Evolutionary conservation across 1,140 invertebrate species (phyloP).

Genomic region (Rhagoletis zephyria): DNA sequence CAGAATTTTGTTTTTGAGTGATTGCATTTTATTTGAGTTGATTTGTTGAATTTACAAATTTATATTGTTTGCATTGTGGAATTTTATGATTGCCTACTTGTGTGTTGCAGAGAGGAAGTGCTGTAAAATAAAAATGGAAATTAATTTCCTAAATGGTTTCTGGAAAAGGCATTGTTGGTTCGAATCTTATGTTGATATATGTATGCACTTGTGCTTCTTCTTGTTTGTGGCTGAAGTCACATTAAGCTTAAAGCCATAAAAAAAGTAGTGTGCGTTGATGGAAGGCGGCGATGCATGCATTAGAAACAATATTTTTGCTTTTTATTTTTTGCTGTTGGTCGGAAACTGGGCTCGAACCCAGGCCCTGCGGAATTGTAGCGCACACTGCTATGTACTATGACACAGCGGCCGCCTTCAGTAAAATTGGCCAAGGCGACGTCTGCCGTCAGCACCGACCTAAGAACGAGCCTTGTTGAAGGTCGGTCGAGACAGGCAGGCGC

Average conservation of each 20-base stretch:
- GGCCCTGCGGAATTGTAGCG: too few relatives aligned
- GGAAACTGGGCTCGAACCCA: too few relatives aligned
- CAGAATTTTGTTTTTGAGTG: slow-evolving; percentile 50
- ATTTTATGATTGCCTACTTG: slow-evolving; percentile 28
- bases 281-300: too few relatives aligned
- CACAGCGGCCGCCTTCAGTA: too few relatives aligned
- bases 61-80: slow-evolving; percentile 35
- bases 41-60: slow-evolving; percentile 52
- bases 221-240: not conserved
- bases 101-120: slow-evolving; percentile 21
- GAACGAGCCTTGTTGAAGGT: not conserved
- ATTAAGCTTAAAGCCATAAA: too few relatives aligned
- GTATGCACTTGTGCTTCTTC: not conserved
- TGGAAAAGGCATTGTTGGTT: not conserved
- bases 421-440: not conserved
- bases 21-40: slow-evolving; percentile 51
- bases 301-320: too few relatives aligned
- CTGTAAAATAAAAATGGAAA: slow-evolving; percentile 10
- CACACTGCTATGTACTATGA: too few relatives aligned
- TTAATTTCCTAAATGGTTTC: slow-evolving; percentile 21
- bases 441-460: not conserved
- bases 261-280: too few relatives aligned
- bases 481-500: not conserved
- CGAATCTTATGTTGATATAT: not conserved
- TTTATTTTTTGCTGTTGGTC: too few relatives aligned